These are phyloP conservation scores for Huso huso DNA, from an alignment of 2,797 vertebrate species.

Conservation along the genomic window DNA sequence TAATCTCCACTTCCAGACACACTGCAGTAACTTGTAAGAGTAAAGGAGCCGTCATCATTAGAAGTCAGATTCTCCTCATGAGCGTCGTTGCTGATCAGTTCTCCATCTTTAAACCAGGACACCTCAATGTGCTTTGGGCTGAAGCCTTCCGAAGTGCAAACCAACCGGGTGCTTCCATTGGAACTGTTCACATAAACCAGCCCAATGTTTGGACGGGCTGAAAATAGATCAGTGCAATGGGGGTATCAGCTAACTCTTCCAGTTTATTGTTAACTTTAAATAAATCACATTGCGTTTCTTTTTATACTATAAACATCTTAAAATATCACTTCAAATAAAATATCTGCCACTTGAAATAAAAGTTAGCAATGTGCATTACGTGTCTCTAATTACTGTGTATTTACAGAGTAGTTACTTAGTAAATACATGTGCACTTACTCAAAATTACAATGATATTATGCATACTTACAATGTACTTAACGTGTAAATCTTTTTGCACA, in stretches of 20 bases:
- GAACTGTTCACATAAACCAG: conserved; percentile 12
- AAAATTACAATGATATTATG: too few species aligned
- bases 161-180: conserved; percentile 13
- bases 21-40: conserved; percentile 14
- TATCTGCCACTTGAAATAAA: neutral
- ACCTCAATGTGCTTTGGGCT: conserved; percentile 21
- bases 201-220: conserved; percentile 18
- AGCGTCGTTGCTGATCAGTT: conserved; percentile 20
- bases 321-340: too few species aligned
- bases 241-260: neutral
- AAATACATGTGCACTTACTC: too few species aligned
- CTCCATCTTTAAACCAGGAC: conserved; percentile 9
- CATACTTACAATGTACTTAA: too few species aligned
- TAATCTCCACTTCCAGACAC: conserved; percentile 20
- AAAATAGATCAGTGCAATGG: conserved; percentile 3
- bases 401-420: too few species aligned
- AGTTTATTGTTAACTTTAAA: too few species aligned
- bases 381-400: too few species aligned
- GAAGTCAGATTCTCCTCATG: conserved; percentile 6
- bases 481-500: too few species aligned
- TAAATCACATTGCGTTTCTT: too few species aligned
- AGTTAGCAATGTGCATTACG: neutral
- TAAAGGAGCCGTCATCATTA: conserved; percentile 23
- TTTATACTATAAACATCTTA: too few species aligned
- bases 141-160: conserved; percentile 23